These are phyloP conservation scores for Rhorus exstirpatorius DNA, from an alignment of 2,888 invertebrate genomes.

Conservation along the genomic window DNA sequence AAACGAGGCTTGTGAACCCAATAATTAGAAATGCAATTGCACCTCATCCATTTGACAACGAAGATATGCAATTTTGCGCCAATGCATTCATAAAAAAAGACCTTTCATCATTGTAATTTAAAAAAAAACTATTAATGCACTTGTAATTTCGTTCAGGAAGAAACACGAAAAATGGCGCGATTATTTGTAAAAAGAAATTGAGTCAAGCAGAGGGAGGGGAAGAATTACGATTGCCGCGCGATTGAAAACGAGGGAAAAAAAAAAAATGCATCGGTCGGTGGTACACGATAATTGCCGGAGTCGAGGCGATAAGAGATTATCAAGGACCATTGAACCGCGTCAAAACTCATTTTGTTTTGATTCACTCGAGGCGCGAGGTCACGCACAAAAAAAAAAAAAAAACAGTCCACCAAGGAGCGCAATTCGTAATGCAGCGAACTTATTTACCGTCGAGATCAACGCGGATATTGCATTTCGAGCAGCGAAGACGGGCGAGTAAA, in stretches of 20 bases:
- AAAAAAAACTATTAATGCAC: constrained; percentile 9
- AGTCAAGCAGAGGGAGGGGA: not conserved
- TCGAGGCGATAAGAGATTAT: constrained; percentile 78
- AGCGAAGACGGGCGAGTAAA: not conserved
- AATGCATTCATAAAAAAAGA: not conserved
- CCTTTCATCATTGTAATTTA: not conserved
- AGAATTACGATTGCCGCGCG: constrained; percentile 5
- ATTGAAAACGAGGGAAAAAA: constrained; percentile 33
- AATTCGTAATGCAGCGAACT: not conserved
- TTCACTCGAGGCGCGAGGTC: constrained; percentile 71
- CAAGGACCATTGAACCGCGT: constrained; percentile 76
- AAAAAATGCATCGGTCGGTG: constrained; percentile 26
- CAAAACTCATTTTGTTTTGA: constrained; percentile 59
- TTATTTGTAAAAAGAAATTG: not conserved
- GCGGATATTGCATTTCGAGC: not conserved
- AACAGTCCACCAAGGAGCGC: not conserved
- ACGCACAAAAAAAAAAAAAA: not conserved
- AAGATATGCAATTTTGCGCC: no score
- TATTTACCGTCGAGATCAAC: no score
- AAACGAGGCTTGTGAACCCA: not conserved
- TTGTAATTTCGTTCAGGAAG: not conserved
- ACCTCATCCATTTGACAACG: no score
- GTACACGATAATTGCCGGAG: constrained; percentile 60
- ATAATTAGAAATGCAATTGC: not conserved
- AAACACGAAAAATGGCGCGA: constrained; percentile 25